These are phyloP conservation scores for Kryptolebias marmoratus DNA, from an alignment of 2,113 vertebrate genomes.

Conservation along the genomic window DNA sequence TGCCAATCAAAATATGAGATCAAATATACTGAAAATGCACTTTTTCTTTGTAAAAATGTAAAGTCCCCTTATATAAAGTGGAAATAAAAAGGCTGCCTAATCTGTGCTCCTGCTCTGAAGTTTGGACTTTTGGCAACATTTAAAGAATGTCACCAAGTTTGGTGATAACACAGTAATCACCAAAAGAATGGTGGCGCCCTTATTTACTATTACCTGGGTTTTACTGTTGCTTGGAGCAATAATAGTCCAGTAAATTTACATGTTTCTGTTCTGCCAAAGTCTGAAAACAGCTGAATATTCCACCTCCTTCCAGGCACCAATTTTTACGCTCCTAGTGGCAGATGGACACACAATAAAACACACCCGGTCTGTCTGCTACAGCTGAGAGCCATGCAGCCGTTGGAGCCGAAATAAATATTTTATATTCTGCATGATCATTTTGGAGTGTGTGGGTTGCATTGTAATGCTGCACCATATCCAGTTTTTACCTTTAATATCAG, in stretches of 20 bases:
- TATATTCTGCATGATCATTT: constrained; percentile 36
- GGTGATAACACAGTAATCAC: no score
- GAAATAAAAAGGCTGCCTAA: background rate
- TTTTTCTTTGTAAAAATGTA: background rate
- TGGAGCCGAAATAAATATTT: constrained; percentile 42
- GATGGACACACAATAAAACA: background rate
- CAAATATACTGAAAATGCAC: no score
- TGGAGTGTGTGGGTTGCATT: constrained; percentile 44
- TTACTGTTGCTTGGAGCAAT: no score
- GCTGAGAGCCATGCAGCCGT: constrained; percentile 21
- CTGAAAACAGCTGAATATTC: background rate
- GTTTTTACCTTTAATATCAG: constrained; percentile 30
- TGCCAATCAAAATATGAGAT: no score
- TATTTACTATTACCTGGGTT: no score
- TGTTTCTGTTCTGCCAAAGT: background rate
- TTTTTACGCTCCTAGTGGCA: constrained; percentile 1
- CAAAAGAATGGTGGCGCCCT: no score
- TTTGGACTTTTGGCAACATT: background rate
- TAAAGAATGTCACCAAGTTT: background rate
- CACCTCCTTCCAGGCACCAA: background rate
- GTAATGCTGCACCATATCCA: constrained; percentile 32
- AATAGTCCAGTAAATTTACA: background rate
- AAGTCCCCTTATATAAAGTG: background rate
- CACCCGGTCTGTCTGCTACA: constrained; percentile 5
- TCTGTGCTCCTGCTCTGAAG: background rate